These are phyloP conservation scores for Meteorus colon DNA, from an alignment of 2,888 invertebrate species.

Conservation along the genomic window DNA sequence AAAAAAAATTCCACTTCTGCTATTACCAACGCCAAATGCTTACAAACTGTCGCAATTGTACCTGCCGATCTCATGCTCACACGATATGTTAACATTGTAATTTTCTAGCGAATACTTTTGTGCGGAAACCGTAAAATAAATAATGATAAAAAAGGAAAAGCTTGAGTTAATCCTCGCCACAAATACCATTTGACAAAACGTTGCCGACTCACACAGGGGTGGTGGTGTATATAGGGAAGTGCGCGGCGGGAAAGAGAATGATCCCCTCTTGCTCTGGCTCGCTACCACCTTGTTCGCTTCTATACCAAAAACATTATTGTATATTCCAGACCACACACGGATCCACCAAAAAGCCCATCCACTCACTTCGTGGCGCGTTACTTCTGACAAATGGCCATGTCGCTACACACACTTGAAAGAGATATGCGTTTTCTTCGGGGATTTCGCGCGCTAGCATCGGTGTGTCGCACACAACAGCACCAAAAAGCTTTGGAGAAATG, in stretches of 20 bases:
- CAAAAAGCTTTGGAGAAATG: conserved; percentile 65
- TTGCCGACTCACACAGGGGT: conserved; percentile 4
- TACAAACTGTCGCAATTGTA: too few relatives aligned
- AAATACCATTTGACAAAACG: conserved; percentile 35
- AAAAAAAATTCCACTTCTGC: too few relatives aligned
- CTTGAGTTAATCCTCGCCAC: conserved; percentile 9
- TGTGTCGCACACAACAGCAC: conserved; percentile 32
- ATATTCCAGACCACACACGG: conserved; percentile 55
- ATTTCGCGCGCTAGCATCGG: conserved; percentile 58
- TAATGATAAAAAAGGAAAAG: not conserved
- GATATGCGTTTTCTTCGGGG: conserved; percentile 62
- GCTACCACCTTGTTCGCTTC: not conserved
- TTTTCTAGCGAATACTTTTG: not conserved
- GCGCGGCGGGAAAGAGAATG: not conserved
- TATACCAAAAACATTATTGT: conserved; percentile 16
- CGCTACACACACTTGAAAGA: conserved; percentile 48
- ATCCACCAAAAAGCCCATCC: conserved; percentile 55
- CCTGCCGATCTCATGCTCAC: too few relatives aligned
- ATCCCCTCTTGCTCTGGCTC: not conserved
- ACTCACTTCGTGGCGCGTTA: conserved; percentile 60
- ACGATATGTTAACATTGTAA: too few relatives aligned
- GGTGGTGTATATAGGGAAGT: not conserved
- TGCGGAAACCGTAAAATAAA: not conserved
- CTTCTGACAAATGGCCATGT: conserved; percentile 61
- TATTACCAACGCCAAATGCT: too few relatives aligned